phyloP scores from a whole-genome alignment of 1,140 invertebrate species.

The Aphaenogaster rudis region DNA sequence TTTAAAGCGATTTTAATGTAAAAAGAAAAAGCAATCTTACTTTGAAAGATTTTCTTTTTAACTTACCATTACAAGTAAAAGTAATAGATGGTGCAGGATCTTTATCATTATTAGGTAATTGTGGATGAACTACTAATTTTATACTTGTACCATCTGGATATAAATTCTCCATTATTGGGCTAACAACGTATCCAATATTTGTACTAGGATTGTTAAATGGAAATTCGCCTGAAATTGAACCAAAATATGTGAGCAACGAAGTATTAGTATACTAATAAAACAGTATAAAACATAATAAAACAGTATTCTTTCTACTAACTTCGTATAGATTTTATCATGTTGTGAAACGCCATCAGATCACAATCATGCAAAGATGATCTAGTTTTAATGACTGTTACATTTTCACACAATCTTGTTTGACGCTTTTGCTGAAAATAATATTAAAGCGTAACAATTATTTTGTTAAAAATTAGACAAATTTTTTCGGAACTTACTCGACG shows the following conservation, averaged over 20 bases:
- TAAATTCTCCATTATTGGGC: slow-evolving; percentile 92
- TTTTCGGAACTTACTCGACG: slow-evolving; percentile 79
- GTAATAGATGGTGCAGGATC: slow-evolving; percentile 88
- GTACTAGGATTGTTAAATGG: slow-evolving; percentile 90
- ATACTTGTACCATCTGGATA: slow-evolving; percentile 93
- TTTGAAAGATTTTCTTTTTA: slow-evolving; percentile 42
- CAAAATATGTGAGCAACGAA: not conserved
- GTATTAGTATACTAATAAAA: slow-evolving; percentile 30
- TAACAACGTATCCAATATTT: slow-evolving; percentile 94
- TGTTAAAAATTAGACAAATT: not conserved
- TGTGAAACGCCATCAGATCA: slow-evolving; percentile 93
- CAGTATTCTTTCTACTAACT: slow-evolving; percentile 85
- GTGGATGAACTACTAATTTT: slow-evolving; percentile 93
- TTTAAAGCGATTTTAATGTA: slow-evolving; percentile 21
- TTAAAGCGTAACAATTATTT: slow-evolving; percentile 12
- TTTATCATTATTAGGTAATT: slow-evolving; percentile 86
- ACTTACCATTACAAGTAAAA: slow-evolving; percentile 95
- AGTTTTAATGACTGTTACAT: slow-evolving; percentile 89
- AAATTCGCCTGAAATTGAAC: slow-evolving; percentile 88
- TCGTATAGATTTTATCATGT: slow-evolving; percentile 92
- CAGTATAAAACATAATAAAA: slow-evolving; percentile 33
- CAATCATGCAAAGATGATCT: slow-evolving; percentile 89
- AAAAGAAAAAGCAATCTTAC: slow-evolving; percentile 16
- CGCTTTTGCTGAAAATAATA: slow-evolving; percentile 83
- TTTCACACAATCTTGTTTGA: slow-evolving; percentile 90